Evolutionary conservation across 2,113 vertebrate species (phyloP).

Genomic region (Nannospalax galili): DNA sequence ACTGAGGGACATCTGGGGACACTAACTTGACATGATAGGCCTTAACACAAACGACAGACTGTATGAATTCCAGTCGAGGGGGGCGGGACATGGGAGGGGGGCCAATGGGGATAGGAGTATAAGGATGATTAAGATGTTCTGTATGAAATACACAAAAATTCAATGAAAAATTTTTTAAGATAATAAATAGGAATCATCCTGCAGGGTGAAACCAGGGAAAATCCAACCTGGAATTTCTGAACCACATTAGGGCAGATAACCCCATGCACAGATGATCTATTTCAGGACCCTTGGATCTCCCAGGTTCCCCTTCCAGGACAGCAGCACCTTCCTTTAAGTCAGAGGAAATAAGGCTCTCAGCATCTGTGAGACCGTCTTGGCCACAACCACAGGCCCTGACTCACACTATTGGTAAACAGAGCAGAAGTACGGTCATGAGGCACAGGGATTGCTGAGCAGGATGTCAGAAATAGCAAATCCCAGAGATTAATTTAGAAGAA

Average conservation of each 20-base stretch:
- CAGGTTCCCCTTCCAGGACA: conserved; percentile 13
- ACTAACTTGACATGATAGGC: too few relatives aligned
- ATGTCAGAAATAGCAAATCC: conserved; percentile 60
- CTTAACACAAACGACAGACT: too few relatives aligned
- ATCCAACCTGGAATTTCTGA: neutral
- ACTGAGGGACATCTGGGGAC: too few relatives aligned
- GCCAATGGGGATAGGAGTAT: too few relatives aligned
- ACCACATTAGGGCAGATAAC: neutral
- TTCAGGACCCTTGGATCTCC: neutral
- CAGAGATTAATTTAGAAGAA: conserved; percentile 63
- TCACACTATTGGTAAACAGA: conserved; percentile 76
- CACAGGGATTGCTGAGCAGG: conserved; percentile 15
- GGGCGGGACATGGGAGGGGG: too few relatives aligned
- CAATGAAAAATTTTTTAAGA: too few relatives aligned
- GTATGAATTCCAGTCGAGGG: too few relatives aligned
- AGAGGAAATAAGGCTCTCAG: conserved; percentile 17
- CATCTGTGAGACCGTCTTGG: neutral
- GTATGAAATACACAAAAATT: too few relatives aligned
- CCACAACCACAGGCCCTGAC: conserved; percentile 55
- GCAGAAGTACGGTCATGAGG: conserved; percentile 64
- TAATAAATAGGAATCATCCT: too few relatives aligned
- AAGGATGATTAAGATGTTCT: too few relatives aligned
- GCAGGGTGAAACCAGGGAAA: neutral
- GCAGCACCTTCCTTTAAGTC: conserved; percentile 1
- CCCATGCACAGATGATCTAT: neutral